Evolutionary conservation across 2,888 invertebrate species (phyloP).

Genomic region (Endomychus coccineus): DNA sequence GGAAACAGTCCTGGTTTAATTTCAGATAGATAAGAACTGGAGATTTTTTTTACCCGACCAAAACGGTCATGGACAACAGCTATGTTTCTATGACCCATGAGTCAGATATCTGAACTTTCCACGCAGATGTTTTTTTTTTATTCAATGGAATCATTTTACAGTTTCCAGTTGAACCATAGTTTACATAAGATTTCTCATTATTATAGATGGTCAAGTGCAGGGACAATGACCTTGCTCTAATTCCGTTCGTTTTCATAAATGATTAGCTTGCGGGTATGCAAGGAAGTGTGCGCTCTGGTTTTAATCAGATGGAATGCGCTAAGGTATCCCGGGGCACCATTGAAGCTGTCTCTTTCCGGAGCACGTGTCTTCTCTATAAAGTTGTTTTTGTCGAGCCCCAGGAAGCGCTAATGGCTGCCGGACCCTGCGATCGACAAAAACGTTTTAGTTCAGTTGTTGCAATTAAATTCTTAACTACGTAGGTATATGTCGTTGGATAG

Average conservation of each 20-base stretch:
- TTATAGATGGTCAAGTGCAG: slow-evolving; percentile 22
- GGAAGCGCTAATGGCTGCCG: slow-evolving; percentile 25
- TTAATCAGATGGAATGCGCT: slow-evolving; percentile 29
- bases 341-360: slow-evolving; percentile 29
- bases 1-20: too few relatives aligned
- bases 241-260: slow-evolving; percentile 32
- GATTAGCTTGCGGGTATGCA: slow-evolving; percentile 22
- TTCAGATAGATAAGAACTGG: too few relatives aligned
- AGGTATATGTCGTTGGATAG: slow-evolving; percentile 4
- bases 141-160: too few relatives aligned
- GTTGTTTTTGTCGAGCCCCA: slow-evolving; percentile 18
- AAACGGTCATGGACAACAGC: too few relatives aligned
- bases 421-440: slow-evolving; percentile 12
- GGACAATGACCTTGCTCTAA: slow-evolving; percentile 40
- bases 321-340: slow-evolving; percentile 20
- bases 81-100: too few relatives aligned
- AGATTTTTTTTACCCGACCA: too few relatives aligned
- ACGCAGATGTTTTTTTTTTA: too few relatives aligned
- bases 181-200: too few relatives aligned
- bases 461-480: slow-evolving; percentile 18
- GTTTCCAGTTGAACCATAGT: too few relatives aligned
- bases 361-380: slow-evolving; percentile 27
- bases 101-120: too few relatives aligned
- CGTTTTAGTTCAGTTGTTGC: slow-evolving; percentile 18
- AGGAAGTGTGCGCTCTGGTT: slow-evolving; percentile 31